phyloP scores from a whole-genome alignment of 2,113 vertebrate species.

The Monopterus albus region DNA sequence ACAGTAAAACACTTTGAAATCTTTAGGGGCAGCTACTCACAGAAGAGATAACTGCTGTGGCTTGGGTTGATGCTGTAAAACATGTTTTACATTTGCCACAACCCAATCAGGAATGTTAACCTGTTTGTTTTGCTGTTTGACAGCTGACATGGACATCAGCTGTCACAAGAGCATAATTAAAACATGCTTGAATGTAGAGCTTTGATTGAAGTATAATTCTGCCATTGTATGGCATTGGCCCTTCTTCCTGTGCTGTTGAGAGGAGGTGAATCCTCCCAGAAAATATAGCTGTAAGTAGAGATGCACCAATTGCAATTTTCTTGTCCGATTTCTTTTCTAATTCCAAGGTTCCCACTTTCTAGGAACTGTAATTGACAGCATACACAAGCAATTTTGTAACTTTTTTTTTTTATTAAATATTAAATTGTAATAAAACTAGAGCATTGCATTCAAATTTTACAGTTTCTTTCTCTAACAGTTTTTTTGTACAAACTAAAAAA shows the following conservation, averaged over 20 bases:
- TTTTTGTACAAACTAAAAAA: too few species aligned
- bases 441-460: too few species aligned
- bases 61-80: neutral
- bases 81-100: neutral
- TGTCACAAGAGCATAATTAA: neutral
- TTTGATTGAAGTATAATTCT: neutral
- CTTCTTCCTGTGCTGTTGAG: neutral
- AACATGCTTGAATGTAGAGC: neutral
- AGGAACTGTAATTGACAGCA: too few species aligned
- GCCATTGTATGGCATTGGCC: neutral
- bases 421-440: too few species aligned
- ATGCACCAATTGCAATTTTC: too few species aligned
- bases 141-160: neutral
- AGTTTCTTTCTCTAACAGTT: too few species aligned
- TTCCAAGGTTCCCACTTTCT: too few species aligned
- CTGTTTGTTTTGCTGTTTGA: neutral
- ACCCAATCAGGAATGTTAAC: slow-evolving; percentile 5
- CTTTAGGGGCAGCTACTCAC: neutral
- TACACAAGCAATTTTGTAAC: too few species aligned
- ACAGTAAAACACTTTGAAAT: neutral
- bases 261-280: slow-evolving; percentile 28
- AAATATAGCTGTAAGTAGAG: too few species aligned
- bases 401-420: too few species aligned
- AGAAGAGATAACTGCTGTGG: neutral
- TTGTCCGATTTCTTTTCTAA: too few species aligned